Evolutionary conservation across 2,113 vertebrate species (phyloP).

Genomic region (Nyctibius bracteatus): DNA sequence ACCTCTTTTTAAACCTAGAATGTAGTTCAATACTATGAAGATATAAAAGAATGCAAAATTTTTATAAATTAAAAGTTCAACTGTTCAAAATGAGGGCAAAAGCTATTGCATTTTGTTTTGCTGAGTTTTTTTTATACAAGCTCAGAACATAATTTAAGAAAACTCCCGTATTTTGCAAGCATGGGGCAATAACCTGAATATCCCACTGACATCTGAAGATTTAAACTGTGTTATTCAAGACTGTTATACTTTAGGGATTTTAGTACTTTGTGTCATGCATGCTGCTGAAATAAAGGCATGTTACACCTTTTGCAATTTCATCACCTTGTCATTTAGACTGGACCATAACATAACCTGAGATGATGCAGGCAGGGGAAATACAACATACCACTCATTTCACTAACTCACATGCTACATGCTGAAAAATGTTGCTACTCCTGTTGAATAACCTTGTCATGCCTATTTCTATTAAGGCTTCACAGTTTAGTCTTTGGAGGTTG

Average conservation of each 20-base stretch:
- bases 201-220: not conserved
- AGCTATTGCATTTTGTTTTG: not conserved
- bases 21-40: not conserved
- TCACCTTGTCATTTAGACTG: slow-evolving; percentile 47
- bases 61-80: not conserved
- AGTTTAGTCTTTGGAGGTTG: not conserved
- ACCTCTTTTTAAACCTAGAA: not conserved
- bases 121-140: not conserved
- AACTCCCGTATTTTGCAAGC: not conserved
- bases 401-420: not conserved
- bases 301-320: slow-evolving; percentile 40
- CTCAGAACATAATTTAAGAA: not conserved
- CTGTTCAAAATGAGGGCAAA: not conserved
- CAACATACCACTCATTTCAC: slow-evolving; percentile 7
- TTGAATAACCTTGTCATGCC: not conserved
- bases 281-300: slow-evolving; percentile 23
- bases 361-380: slow-evolving; percentile 25
- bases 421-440: not conserved
- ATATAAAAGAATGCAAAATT: not conserved
- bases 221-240: not conserved
- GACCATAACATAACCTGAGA: slow-evolving; percentile 20
- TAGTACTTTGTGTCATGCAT: slow-evolving; percentile 7
- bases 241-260: not conserved
- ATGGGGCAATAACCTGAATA: not conserved
- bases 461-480: not conserved